Base-by-base conservation (phyloP, 1,140 invertebrate genomes). In the Eubasilissa regina region DNA sequence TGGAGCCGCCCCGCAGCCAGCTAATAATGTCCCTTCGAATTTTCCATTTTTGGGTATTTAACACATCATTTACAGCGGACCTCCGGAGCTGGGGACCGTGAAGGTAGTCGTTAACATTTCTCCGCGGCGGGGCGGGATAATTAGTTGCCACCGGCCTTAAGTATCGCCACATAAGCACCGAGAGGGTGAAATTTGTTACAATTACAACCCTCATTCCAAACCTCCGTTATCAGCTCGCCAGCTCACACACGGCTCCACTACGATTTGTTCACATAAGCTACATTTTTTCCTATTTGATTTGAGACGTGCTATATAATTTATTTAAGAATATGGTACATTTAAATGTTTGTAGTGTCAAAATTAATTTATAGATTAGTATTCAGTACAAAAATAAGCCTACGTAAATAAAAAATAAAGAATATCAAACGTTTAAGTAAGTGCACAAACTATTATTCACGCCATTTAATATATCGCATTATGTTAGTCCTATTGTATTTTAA, bases 31-130 rank as follows among this genome's bases (percentile, higher is more conserved):
- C 74, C 19, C 43, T 76, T 58, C 56, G 35, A 62, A 76, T 62
- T 62, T 60, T 48, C 74, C 74, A 76, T 76, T 76, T 76, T 76
- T 76, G 53, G 74, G 43, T 47, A 48, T 62, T 76, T 76, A 76
- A 64, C 74, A 76, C 74, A 76, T 76, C 55, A 76, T 76, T 76
- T 76, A 60, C 55, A 64, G 44, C 56, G 55, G 58, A 76, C 58
- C 74, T 75, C 64, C 48, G 64, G 51, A 76, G 48, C 64, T 51
- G 21, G 45, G 53, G 64, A 76, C 58, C 74, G 35, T 76, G 55
- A 62, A 76, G 25, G 25, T 35, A 51, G 74, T 62, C 74, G 74
- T 76, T 76, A 76, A 76, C 74, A 76, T 76, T 76, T 76, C 44
- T 19, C 43, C 44, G 45, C 44, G 19, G 25, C n/a, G 35, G 56